Conservation (phyloP, 2,113 vertebrate species). For the Columba janthina region DNA sequence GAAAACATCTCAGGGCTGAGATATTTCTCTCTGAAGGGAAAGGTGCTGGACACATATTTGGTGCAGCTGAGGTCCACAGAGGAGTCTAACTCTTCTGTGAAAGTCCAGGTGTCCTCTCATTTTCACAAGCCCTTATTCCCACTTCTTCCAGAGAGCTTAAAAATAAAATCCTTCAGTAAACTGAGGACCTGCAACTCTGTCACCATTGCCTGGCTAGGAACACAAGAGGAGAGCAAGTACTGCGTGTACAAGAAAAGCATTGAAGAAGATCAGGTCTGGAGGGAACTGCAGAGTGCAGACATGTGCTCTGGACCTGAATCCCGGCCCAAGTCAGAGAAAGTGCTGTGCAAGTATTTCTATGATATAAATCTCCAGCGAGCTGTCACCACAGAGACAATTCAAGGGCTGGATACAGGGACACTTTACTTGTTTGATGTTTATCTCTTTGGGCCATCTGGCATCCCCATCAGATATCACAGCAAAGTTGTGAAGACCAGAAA, state of each 20-base stretch:
- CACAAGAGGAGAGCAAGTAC: slow-evolving; percentile 86
- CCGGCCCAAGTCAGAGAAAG: slow-evolving; percentile 81
- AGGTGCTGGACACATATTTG: slow-evolving; percentile 74
- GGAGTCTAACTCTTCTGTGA: slow-evolving; percentile 73
- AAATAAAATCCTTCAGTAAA: slow-evolving; percentile 89
- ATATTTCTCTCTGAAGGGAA: slow-evolving; percentile 85
- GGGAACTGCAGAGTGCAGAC: slow-evolving; percentile 47
- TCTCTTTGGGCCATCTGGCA: slow-evolving; percentile 87
- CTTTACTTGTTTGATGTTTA: slow-evolving; percentile 89
- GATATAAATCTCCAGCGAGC: slow-evolving; percentile 83
- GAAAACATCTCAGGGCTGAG: slow-evolving; percentile 77
- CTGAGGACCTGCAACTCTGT: slow-evolving; percentile 86
- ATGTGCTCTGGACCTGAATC: slow-evolving; percentile 85
- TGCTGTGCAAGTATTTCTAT: slow-evolving; percentile 90
- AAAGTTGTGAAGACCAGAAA: slow-evolving; percentile 87
- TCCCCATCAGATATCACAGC: slow-evolving; percentile 86
- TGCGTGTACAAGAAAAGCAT: slow-evolving; percentile 83
- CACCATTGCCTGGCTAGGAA: slow-evolving; percentile 91
- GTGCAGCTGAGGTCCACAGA: slow-evolving; percentile 76
- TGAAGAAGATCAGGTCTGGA: slow-evolving; percentile 56
- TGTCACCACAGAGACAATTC: slow-evolving; percentile 86
- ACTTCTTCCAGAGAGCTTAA: slow-evolving; percentile 84
- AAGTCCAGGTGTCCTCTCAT: slow-evolving; percentile 82
- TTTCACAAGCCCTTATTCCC: slow-evolving; percentile 83
- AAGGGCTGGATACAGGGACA: slow-evolving; percentile 79